Base-by-base conservation (phyloP, 2,888 invertebrate genomes). In the Pimpla rufipes region DNA sequence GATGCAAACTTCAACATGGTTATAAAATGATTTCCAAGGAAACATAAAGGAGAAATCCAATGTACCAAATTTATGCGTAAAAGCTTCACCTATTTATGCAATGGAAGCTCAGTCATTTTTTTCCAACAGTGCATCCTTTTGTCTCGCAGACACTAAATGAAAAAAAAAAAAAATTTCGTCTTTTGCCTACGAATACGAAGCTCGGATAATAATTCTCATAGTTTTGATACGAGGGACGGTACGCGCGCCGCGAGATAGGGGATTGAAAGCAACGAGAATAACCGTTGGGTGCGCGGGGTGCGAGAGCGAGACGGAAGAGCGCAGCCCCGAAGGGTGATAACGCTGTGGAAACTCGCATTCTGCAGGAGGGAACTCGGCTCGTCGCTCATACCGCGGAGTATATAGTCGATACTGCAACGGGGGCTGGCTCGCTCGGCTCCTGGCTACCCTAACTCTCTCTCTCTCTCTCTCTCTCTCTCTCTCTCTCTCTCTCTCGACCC, bases 341-440 rank as follows among this genome's bases (percentile, higher is more conserved):
- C 87, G 88, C 85, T 80, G 87, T 78, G 81, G 85, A 88, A 87
- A 88, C 85, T 87, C 83, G 89, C 87, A 88, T 88, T 85, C 81
- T 83, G 81, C 83, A 85, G 84, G 86, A 80, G 83, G 77, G 74
- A 83, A 83, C 73, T 16, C 62, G 37, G n/a, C n/a, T 52, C 47
- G 21, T 40, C 23, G 23, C 52, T 62, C 42, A 42, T 84, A 68
- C 86, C 81, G 79, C 76, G 79, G 50, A 79, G 67, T 86, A 87
- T 85, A 88, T 84, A 90, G 90, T 91, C 90, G 87, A 91, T 92
- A 91, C 88, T 91, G 90, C 91, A 92, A 84, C 88, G 85, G 74
- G 74, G 81, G 83, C 83, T 77, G 78, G 68, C 73, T 80, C 81
- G 10, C 81, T 81, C 81, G 79, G 45, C 86, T 85, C 84, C 83